Percentiles rank a stretch among this genome's conserved stretches.
phyloP scores from a whole-genome alignment of 2,113 vertebrate genomes.

The Apus apus region DNA sequence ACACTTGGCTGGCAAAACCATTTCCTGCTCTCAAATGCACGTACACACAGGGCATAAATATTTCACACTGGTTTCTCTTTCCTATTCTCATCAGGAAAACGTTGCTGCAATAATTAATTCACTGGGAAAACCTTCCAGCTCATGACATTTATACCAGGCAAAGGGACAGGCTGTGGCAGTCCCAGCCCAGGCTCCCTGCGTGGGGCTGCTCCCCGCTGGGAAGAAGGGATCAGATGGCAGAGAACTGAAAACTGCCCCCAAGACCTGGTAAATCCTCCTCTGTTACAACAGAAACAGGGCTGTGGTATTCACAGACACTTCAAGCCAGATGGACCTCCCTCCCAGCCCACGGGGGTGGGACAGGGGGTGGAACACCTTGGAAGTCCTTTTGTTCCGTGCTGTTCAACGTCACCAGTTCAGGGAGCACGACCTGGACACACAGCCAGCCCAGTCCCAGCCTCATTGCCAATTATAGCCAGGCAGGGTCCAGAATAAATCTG shows the following conservation, averaged over 20 bases:
- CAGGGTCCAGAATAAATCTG: background rate
- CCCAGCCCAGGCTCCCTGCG: accelerated
- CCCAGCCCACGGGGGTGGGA: background rate
- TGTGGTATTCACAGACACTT: background rate
- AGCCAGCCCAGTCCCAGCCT: background rate
- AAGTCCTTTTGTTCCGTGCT: background rate
- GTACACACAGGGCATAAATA: background rate
- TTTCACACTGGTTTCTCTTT: background rate
- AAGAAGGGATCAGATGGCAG: background rate
- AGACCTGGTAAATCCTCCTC: background rate
- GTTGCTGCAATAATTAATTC: background rate
- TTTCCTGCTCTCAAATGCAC: background rate
- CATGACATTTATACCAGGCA: background rate
- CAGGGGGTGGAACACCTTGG: accelerated
- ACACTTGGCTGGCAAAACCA: background rate
- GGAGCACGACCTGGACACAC: background rate
- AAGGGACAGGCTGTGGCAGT: background rate
- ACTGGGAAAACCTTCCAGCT: background rate
- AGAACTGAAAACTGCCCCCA: background rate
- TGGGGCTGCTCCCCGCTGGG: accelerated
- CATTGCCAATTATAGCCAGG: background rate
- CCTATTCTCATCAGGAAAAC: background rate
- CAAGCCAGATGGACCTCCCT: accelerated
- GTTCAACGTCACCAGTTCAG: background rate
- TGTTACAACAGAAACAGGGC: background rate